Conservation (phyloP, 2,888 invertebrate genomes). For the Notodonta ziczac region DNA sequence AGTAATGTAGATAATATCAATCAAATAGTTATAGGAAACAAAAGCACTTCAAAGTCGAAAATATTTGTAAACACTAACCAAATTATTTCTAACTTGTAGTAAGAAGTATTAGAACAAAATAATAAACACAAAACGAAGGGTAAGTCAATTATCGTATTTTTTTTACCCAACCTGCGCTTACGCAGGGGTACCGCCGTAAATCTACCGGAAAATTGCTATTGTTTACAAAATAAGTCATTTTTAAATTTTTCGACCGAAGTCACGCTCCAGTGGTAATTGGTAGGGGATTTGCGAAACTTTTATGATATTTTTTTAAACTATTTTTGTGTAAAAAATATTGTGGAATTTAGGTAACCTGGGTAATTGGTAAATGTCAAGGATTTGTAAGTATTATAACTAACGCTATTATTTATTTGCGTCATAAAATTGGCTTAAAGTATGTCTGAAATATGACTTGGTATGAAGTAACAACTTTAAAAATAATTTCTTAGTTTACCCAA, state of each 20-base stretch:
- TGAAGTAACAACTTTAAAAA: no score
- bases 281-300: slow-evolving; percentile 43
- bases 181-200: slow-evolving; percentile 60
- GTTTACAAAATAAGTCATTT: slow-evolving; percentile 78
- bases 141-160: slow-evolving; percentile 48
- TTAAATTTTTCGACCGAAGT: slow-evolving; percentile 38
- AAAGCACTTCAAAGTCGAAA: no score
- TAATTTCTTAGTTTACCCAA: no score
- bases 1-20: no score
- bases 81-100: background rate
- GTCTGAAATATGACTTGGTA: no score
- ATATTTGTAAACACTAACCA: background rate
- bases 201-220: slow-evolving; percentile 79
- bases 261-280: slow-evolving; percentile 43
- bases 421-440: background rate
- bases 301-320: slow-evolving; percentile 6
- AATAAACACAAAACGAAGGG: slow-evolving; percentile 35
- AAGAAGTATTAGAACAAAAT: background rate
- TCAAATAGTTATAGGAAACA: no score
- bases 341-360: slow-evolving; percentile 2
- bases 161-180: slow-evolving; percentile 51
- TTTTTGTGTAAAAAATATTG: slow-evolving; percentile 4
- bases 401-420: background rate
- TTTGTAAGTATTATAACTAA: background rate
- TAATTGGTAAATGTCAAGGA: background rate